Conservation (phyloP, 2,113 vertebrate species). For the Spilogale gracilis region DNA sequence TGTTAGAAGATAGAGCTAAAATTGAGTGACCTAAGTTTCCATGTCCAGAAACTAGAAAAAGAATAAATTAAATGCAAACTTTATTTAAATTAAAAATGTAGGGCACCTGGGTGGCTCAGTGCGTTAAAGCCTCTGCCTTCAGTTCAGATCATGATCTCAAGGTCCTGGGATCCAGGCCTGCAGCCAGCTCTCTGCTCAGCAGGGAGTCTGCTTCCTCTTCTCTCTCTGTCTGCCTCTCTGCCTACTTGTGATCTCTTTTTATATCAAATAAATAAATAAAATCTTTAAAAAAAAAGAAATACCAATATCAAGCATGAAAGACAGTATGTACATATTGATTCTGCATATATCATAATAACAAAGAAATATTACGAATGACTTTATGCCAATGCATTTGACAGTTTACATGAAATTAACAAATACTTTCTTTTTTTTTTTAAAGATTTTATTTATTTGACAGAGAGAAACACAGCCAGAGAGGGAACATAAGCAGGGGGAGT, state of each 20-base stretch:
- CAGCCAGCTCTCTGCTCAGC: no score
- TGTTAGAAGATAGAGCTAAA: background rate
- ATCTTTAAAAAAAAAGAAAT: background rate
- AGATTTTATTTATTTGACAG: no score
- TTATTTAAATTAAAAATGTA: background rate
- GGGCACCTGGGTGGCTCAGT: no score
- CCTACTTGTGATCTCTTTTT: no score
- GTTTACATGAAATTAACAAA: conserved; percentile 8
- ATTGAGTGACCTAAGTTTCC: background rate
- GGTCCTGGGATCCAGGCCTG: no score
- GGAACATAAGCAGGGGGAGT: no score
- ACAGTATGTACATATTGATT: background rate
- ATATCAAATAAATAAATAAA: no score
- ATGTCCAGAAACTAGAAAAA: background rate
- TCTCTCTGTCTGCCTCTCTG: no score
- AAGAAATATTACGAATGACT: background rate
- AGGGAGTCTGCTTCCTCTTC: no score
- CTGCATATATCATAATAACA: background rate
- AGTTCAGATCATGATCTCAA: no score
- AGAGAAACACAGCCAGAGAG: no score
- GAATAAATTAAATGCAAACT: background rate
- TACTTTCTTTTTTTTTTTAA: background rate
- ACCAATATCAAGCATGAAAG: background rate
- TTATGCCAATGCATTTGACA: background rate
- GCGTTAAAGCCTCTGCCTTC: no score